Evolutionary conservation across 1,140 invertebrate genomes (phyloP), one percentile per base, ranked within the genome.

Genomic region (Marisa cornuarietis): DNA sequence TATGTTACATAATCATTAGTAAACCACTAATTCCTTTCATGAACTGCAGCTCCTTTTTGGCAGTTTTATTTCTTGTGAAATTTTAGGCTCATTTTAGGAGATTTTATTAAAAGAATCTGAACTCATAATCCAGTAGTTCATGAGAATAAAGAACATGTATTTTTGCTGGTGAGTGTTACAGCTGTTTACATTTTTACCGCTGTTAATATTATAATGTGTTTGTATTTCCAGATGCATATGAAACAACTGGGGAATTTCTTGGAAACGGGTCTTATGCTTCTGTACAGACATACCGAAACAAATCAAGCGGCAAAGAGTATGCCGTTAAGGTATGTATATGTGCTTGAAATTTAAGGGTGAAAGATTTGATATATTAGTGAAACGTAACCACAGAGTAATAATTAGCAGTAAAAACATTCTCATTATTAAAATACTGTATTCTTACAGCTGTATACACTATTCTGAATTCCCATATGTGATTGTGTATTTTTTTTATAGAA

Each of bases 181-280:
- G 31, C 31, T 42, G 31, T 42, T 42, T 6, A 42, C 31, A n/a
- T 42, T 42, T 42, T 42, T 42, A 42, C 31, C 6, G 2, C 31
- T 42, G 6, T 42, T 42, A 42, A 42, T 42, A 42, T 42, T 42
- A 42, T 42, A 42, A 42, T 79, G 8, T 49, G 2, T 74, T 74
- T 61, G 71, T 73, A 20, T 88, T 88, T 82, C 80, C 91, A 98
- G 98, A 99, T 93, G 92, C 98, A 83, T 99, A 99, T 93, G 95
- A 95, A 91, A 92, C 99, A 85, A 98, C 96, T 71, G 97, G 97
- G 71, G 97, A 99, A 92, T 94, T 98, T 84, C 93, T 99, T 83
- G 98, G 98, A 80, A 95, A 97, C 92, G 98, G 98, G 78, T 97
- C 98, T 52, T 99, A 98, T 91, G 98, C 97, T 63, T 96, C 96